These are phyloP conservation scores for Odontocerum albicorne DNA, from an alignment of 2,888 invertebrate species.

Conservation along the genomic window DNA sequence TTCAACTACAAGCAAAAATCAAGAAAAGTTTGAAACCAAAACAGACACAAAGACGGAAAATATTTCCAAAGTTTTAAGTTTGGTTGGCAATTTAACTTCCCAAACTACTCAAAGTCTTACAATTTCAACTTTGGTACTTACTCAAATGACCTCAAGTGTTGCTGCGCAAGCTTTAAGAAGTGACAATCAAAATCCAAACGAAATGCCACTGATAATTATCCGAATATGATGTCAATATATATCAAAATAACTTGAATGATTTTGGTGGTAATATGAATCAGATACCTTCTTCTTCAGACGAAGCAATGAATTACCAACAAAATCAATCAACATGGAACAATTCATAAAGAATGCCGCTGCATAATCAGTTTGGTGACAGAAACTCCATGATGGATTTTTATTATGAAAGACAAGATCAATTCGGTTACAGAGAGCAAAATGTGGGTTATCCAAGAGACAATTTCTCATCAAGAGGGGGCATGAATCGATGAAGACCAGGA, in stretches of 20 bases:
- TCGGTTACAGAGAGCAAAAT: no score
- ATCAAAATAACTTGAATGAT: constrained; percentile 1
- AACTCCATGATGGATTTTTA: background rate
- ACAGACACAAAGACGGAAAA: constrained; percentile 2
- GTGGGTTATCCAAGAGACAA: no score
- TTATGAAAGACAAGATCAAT: no score
- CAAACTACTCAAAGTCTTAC: background rate
- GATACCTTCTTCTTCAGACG: no score
- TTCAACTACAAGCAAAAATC: no score
- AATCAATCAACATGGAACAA: no score
- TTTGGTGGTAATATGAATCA: no score
- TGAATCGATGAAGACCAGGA: background rate
- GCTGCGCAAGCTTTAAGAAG: background rate
- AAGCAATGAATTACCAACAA: no score
- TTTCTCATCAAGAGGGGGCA: no score
- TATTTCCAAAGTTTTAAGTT: constrained; percentile 16
- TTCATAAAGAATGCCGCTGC: constrained; percentile 1
- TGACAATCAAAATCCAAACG: background rate
- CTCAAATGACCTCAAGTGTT: no score
- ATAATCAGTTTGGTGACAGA: background rate
- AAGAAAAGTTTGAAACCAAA: background rate
- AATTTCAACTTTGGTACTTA: no score
- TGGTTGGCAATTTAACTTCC: constrained; percentile 4
- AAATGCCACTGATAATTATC: background rate
- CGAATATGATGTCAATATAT: background rate